Conservation (phyloP, 2,113 vertebrate species). For the Leucopsar rothschildi region DNA sequence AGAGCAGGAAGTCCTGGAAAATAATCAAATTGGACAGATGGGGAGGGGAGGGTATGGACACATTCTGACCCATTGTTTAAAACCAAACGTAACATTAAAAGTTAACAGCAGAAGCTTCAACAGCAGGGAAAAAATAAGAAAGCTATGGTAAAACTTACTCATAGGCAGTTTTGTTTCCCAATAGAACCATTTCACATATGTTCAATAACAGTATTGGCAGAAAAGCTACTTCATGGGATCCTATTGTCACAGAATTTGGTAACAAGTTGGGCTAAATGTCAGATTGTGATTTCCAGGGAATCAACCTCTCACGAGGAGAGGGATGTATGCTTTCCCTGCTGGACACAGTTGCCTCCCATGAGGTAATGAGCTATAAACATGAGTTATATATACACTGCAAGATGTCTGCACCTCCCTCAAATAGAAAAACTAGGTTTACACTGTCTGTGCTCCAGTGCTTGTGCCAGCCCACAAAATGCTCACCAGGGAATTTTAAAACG, state of each 20-base stretch:
- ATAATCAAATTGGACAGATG: neutral
- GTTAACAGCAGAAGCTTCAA: neutral
- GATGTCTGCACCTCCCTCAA: constrained; percentile 15
- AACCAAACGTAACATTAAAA: neutral
- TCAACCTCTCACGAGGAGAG: neutral
- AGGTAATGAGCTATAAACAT: constrained; percentile 38
- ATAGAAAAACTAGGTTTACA: neutral
- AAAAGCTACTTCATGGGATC: neutral
- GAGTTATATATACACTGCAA: constrained; percentile 21
- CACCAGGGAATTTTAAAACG: constrained; percentile 42
- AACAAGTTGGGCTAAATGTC: neutral
- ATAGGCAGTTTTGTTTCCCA: neutral
- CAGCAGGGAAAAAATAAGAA: neutral
- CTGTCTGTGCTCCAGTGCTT: neutral
- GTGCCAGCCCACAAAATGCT: neutral
- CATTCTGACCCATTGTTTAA: neutral
- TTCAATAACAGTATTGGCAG: neutral
- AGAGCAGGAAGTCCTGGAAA: neutral
- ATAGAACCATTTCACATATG: neutral
- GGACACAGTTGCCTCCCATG: neutral
- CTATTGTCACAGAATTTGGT: neutral
- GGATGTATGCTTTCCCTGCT: neutral
- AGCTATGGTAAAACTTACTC: neutral
- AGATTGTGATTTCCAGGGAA: neutral
- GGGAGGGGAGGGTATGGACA: neutral